A percentile compares a stretch with the other conserved stretches of the same genome.
phyloP scores from a whole-genome alignment of 2,113 vertebrate species.

The Typhlomys cinereus region DNA sequence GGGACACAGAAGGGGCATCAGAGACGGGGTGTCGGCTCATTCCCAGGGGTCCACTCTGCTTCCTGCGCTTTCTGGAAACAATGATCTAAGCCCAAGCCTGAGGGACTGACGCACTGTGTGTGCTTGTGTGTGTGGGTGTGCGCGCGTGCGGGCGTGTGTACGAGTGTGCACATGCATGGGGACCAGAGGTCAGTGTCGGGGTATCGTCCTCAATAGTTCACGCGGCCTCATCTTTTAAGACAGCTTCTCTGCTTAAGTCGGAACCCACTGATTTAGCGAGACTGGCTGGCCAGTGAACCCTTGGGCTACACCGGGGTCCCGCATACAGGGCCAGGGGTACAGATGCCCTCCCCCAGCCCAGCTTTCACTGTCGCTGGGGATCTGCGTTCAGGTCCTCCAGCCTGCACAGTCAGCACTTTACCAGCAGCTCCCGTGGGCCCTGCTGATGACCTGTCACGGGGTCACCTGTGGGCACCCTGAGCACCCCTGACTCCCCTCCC shows the following conservation, averaged over 20 bases:
- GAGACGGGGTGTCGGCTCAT: neutral
- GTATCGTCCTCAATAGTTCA: neutral
- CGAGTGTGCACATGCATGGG: neutral
- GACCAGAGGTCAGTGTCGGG: neutral
- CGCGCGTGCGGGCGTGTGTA: neutral
- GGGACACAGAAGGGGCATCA: neutral
- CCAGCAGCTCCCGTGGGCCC: neutral
- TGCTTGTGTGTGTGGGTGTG: neutral
- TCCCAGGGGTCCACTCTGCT: neutral
- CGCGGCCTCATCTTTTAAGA: neutral
- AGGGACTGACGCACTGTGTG: too few species aligned
- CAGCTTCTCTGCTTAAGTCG: neutral
- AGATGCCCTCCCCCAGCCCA: neutral
- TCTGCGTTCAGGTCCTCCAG: neutral
- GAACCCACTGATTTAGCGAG: neutral
- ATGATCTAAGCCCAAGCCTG: neutral
- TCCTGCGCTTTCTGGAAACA: neutral
- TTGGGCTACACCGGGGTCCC: neutral
- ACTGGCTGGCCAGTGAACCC: neutral
- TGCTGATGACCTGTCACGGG: neutral
- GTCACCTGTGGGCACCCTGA: neutral
- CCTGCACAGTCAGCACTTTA: neutral
- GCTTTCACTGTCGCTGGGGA: neutral
- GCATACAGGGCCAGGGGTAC: neutral
- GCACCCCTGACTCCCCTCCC: neutral